These are phyloP conservation scores for Apotomis capreana DNA, from an alignment of 2,888 invertebrate species.

Conservation along the genomic window DNA sequence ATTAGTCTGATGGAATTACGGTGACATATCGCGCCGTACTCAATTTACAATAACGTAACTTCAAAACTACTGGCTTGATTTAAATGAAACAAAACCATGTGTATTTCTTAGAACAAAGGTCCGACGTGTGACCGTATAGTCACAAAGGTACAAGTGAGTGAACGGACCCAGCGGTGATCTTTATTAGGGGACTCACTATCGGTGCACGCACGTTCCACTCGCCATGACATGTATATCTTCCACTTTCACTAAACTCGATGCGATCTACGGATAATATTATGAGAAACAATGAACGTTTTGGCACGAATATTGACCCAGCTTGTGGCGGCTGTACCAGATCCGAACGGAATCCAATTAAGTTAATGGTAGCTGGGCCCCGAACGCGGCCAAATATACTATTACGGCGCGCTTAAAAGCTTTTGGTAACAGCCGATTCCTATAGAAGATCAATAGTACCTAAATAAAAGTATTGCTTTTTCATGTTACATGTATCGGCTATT, in stretches of 20 bases:
- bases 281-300: slow-evolving; percentile 53
- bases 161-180: neutral
- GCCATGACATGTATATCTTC: slow-evolving; percentile 2
- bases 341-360: slow-evolving; percentile 60
- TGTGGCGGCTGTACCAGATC: slow-evolving; percentile 49
- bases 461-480: slow-evolving; percentile 50
- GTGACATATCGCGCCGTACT: no score
- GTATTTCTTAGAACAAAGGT: no score
- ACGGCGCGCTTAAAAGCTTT: slow-evolving; percentile 55
- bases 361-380: slow-evolving; percentile 54
- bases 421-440: slow-evolving; percentile 51
- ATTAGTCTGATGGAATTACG: no score
- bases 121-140: no score
- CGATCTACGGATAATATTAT: slow-evolving; percentile 45
- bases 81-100: no score
- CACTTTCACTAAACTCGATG: slow-evolving; percentile 32
- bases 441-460: slow-evolving; percentile 48
- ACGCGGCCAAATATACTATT: slow-evolving; percentile 55
- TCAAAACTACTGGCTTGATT: no score
- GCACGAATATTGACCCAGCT: slow-evolving; percentile 52
- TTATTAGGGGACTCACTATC: slow-evolving; percentile 2
- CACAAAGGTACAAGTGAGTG: no score
- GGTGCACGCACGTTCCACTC: slow-evolving; percentile 14
- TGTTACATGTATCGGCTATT: slow-evolving; percentile 42
- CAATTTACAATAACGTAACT: no score